Percentiles rank a stretch among this genome's conserved stretches.
Evolutionary conservation across 2,797 vertebrate genomes (phyloP).

Genomic region (Lacerta agilis): DNA sequence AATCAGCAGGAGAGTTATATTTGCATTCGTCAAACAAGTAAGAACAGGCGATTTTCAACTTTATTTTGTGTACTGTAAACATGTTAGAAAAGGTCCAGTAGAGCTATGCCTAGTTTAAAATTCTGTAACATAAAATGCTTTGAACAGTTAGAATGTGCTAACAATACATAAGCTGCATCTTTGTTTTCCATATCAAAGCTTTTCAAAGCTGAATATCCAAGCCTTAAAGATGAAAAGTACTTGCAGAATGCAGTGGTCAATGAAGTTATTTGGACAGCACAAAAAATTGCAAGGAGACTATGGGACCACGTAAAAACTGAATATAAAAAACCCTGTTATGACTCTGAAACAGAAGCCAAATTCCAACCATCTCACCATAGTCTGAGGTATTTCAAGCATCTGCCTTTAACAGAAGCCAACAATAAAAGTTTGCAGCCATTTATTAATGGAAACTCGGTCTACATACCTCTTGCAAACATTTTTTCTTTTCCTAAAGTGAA

Average conservation of each 20-base stretch:
- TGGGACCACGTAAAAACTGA: conserved; percentile 46
- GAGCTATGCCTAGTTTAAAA: not conserved
- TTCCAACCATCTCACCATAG: not conserved
- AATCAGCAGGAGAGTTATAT: not conserved
- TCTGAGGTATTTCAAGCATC: not conserved
- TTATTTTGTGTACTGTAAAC: not conserved
- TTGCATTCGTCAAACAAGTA: not conserved
- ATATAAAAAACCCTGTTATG: not conserved
- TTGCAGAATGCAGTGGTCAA: conserved; percentile 80
- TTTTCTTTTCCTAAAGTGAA: conserved; percentile 83
- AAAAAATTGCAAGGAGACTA: conserved; percentile 77
- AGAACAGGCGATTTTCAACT: not conserved
- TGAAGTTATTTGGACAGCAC: conserved; percentile 82
- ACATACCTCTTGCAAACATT: conserved; percentile 83
- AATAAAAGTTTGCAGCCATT: conserved; percentile 64
- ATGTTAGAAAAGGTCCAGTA: not conserved
- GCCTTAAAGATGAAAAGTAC: conserved; percentile 88
- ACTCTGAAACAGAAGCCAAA: conserved; percentile 19
- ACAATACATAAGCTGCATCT: not conserved
- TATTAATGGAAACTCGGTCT: conserved; percentile 70
- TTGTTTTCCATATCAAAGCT: conserved; percentile 77
- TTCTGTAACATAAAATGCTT: not conserved
- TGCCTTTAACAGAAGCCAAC: conserved; percentile 40
- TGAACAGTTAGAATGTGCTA: not conserved
- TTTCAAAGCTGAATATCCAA: conserved; percentile 88